Evolutionary conservation across 2,888 invertebrate genomes (phyloP), one percentile per base, ranked within the genome.

Genomic region (Ferrisia virgata): DNA sequence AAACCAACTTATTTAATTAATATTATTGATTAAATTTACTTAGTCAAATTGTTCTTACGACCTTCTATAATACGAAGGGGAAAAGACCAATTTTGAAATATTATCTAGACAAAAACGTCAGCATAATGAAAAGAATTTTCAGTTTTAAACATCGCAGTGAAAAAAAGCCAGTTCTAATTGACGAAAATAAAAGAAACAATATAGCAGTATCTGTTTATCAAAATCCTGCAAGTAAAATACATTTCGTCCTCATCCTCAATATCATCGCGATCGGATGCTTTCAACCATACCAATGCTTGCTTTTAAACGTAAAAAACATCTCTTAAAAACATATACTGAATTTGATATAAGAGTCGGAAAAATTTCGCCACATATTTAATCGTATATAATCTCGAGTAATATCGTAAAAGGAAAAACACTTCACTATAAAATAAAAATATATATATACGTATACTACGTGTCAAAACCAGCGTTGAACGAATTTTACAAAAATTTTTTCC

Each of bases 1-100:
- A 64, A 64, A 28, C 64, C 8, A 64, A 64, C 64, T 64, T 64
- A 64, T 64, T 64, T 64, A 64, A 64, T 64, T 64, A 64, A 64
- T n/a, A 31, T 64, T 64, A 64, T 64, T 64, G 64, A 64, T 64
- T 15, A 28, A 31, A 64, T 64, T 64, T 9, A 18, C 0, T n/a
- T 28, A 15, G 28, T 15, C 3, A 15, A 31, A 64, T 58, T 64
- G 28, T 4, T 64, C 3, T 0, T 15, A 64, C 25, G 13, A 64
- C 2, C 13, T 64, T 9, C 28, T 28, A 64, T 28, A 64, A 15
- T 64, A 15, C 28, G 11, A 2, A 15, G 9, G 1, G 53, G 22
- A 9, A 22, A 64, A 1, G 25, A 53, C 22, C 22, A 25, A 13
- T 28, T 64, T 64, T 64, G 18, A 9, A 64, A 64, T 64, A 15